A percentile compares a stretch with the other conserved stretches of the same genome.
Conservation (phyloP, 2,113 vertebrate species). For the Neodon shergylaensis region DNA sequence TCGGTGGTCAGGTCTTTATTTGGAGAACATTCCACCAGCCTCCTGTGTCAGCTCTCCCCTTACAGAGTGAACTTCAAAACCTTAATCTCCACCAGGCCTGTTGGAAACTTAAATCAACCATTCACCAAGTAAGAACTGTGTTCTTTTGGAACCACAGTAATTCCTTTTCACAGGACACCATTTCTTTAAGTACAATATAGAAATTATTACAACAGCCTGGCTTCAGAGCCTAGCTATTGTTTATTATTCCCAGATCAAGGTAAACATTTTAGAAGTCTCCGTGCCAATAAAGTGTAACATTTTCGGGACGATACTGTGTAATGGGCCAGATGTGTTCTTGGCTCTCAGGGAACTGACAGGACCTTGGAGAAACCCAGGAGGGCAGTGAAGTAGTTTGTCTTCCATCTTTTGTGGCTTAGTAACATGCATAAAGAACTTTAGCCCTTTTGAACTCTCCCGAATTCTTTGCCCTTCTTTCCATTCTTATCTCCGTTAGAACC, state of each 20-base stretch:
- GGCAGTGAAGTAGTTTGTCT: background rate
- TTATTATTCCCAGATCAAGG: background rate
- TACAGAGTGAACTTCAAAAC: background rate
- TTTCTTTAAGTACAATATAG: slow-evolving; percentile 6
- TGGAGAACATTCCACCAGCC: background rate
- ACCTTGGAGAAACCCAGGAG: background rate
- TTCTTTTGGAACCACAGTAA: background rate
- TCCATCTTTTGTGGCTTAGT: background rate
- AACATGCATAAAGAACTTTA: slow-evolving; percentile 11
- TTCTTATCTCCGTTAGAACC: background rate
- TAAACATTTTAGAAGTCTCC: slow-evolving; percentile 6
- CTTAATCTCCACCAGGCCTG: background rate
- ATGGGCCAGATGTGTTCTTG: background rate
- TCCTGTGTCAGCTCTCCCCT: background rate
- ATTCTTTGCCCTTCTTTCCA: background rate
- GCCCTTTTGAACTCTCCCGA: background rate
- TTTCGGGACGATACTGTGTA: background rate
- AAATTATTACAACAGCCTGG: background rate
- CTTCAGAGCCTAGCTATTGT: background rate
- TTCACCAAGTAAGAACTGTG: background rate
- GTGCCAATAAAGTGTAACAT: background rate
- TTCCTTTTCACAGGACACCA: background rate
- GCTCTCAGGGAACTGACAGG: background rate
- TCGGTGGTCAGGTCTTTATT: background rate
- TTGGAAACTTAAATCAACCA: background rate